These are phyloP conservation scores for Pseudomyrmex pallidus DNA, from an alignment of 1,140 invertebrate genomes.

Conservation along the genomic window DNA sequence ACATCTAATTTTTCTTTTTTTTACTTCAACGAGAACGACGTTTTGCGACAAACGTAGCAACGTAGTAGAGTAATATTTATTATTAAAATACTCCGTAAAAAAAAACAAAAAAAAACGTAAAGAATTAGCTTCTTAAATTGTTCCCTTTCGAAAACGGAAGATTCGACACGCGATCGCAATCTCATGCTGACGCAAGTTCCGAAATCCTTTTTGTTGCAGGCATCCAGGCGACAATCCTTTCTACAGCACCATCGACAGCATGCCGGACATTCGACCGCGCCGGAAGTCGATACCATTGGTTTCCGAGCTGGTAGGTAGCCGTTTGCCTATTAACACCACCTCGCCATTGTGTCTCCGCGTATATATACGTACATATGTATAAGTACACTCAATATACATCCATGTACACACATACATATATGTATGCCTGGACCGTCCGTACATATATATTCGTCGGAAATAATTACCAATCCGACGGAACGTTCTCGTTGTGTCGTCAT, in stretches of 20 bases:
- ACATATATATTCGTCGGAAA: conserved; percentile 73
- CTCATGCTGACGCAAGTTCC: conserved; percentile 17
- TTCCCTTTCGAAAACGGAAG: not conserved
- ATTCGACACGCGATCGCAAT: not conserved
- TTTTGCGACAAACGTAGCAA: not conserved
- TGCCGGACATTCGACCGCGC: conserved; percentile 98
- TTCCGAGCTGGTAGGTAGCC: conserved; percentile 97
- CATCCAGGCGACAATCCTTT: conserved; percentile 98
- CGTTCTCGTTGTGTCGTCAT: conserved; percentile 48
- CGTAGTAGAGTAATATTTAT: not conserved
- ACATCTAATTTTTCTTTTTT: no score
- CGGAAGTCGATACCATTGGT: conserved; percentile 99
- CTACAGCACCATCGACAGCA: conserved; percentile 99
- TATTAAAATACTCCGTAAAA: no score
- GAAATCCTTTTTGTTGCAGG: conserved; percentile 85
- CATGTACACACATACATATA: conserved; percentile 63
- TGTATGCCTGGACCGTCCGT: conserved; percentile 69
- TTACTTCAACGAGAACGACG: not conserved
- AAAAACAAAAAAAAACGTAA: no score
- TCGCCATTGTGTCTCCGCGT: conserved; percentile 60
- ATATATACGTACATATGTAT: conserved; percentile 57
- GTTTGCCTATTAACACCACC: conserved; percentile 68
- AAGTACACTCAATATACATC: conserved; percentile 23
- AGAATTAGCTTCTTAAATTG: no score
- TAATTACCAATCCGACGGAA: conserved; percentile 74